These are phyloP conservation scores for Drosophila prolongata DNA, from an alignment of 2,888 invertebrate genomes.

Conservation along the genomic window DNA sequence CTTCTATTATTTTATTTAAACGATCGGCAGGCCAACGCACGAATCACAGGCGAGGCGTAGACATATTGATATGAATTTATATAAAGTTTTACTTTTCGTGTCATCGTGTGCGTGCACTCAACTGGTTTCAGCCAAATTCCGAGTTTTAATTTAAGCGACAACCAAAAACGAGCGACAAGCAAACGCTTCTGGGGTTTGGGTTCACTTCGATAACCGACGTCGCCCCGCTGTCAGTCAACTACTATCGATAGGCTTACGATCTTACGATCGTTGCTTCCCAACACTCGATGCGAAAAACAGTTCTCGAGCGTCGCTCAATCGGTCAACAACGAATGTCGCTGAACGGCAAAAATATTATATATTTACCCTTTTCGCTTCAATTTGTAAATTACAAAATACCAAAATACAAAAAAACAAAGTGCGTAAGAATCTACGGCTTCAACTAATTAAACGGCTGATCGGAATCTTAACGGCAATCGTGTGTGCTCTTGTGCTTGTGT, in stretches of 20 bases:
- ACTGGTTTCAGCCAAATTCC: conserved; percentile 78
- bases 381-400: conserved; percentile 17
- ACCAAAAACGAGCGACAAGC: conserved; percentile 42
- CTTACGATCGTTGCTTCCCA: conserved; percentile 48
- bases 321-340: conserved; percentile 42
- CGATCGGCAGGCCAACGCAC: conserved; percentile 61
- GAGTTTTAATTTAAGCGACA: conserved; percentile 73
- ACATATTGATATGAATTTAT: conserved; percentile 16
- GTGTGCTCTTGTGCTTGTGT: conserved; percentile 16
- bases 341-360: not conserved
- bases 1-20: conserved; percentile 57
- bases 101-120: conserved; percentile 60
- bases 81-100: conserved; percentile 14
- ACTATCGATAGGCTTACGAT: conserved; percentile 64
- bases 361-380: not conserved
- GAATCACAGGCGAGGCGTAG: conserved; percentile 64
- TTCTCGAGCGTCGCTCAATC: conserved; percentile 68
- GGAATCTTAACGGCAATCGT: conserved; percentile 19
- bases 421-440: conserved; percentile 30
- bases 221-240: conserved; percentile 46
- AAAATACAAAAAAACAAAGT: not conserved
- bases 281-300: conserved; percentile 29
- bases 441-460: conserved; percentile 48
- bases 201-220: conserved; percentile 59
- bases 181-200: conserved; percentile 51